Evolutionary conservation across 2,797 vertebrate genomes (phyloP), one percentile per base, ranked within the genome.

Genomic region (Capromys pilorides): DNA sequence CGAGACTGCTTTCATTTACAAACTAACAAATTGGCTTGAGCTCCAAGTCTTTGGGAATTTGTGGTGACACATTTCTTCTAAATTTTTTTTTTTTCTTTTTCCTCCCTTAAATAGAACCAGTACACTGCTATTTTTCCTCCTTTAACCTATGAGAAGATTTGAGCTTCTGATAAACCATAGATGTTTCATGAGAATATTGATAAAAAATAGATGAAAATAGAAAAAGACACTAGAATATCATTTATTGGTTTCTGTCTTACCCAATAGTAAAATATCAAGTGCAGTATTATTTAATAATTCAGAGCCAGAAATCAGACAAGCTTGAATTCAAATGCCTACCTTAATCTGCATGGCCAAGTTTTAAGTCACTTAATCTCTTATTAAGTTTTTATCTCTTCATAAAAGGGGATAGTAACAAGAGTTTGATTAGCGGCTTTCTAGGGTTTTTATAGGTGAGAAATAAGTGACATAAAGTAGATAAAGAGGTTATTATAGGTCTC

Each of bases 1-100:
- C 33, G 92, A 97, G 79, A 88, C 61, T 6, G 2, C 21, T 95
- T 96, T 89, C 93, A 49, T 77, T 96, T 96, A 90, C 87, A 96
- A 95, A 91, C 88, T 92, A 96, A 84, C 85, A 91, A 95, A 75
- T 84, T 93, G 96, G 64, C 80, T 93, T 92, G 21, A 62, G 31
- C 19, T 96, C 21, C 36, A 62, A 93, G 94, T 91, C 87, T 83
- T 36, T 49, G 83, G 82, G 87, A 91, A 88, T 93, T 90, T 96
- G n/a, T 61, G 93, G 39, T 90, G 87, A 94, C 41, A 95, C 49
- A 54, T 95, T 97, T 96, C 71, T 85, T 96, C 81, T 45, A 2
- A 92, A 90, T 67, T 88, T 54, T 90, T 93, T 94, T 93, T 94
- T 93, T 66, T 26, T 33, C 39, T 71, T 85, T 45, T 77, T 81